Conservation (phyloP, 2,113 vertebrate species). For the Gobio gobio region DNA sequence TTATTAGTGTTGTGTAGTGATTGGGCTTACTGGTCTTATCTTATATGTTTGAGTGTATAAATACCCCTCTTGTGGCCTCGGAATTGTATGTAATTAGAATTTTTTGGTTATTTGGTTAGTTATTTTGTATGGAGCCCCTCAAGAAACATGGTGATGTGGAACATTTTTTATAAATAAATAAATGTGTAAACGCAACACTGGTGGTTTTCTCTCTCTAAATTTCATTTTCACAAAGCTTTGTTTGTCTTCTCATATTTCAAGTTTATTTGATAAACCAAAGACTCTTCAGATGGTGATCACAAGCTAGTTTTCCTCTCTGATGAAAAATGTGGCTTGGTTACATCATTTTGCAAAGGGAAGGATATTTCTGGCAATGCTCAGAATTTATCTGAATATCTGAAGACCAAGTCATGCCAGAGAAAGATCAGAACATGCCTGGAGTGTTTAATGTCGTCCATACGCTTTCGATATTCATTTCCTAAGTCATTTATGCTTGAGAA, state of each 20-base stretch:
- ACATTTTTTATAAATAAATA: neutral
- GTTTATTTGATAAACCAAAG: slow-evolving; percentile 19
- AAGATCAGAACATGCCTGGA: neutral
- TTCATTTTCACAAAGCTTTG: neutral
- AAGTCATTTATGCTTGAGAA: neutral
- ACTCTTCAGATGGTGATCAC: slow-evolving; percentile 5
- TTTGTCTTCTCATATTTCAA: neutral
- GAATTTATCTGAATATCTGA: slow-evolving; percentile 18
- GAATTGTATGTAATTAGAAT: neutral
- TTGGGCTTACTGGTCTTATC: neutral
- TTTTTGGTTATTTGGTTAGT: neutral
- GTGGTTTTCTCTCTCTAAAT: neutral
- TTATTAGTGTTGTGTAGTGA: neutral
- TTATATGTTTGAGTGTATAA: neutral
- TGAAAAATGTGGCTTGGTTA: slow-evolving; percentile 1
- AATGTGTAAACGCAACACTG: neutral
- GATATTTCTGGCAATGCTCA: neutral
- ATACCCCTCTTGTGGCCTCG: neutral
- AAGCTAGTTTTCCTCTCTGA: neutral
- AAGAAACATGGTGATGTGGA: neutral
- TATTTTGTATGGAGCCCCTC: neutral
- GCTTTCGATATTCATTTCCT: neutral
- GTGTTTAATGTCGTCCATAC: neutral
- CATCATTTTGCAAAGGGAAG: neutral
- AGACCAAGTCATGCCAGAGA: neutral